Evolutionary conservation across 2,888 invertebrate species (phyloP).

Genomic region (Spilarctia lutea): DNA sequence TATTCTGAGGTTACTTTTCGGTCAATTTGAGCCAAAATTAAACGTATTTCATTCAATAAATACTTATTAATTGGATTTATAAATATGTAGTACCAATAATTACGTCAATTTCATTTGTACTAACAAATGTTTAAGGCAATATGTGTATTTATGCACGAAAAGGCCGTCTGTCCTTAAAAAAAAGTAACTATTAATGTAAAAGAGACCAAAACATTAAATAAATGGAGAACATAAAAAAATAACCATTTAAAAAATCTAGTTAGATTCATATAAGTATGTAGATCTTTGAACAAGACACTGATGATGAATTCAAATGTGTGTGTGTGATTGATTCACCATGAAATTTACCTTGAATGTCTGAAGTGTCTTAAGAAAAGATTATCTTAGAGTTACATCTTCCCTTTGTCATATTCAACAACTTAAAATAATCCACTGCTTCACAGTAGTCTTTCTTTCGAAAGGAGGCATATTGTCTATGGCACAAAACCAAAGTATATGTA

Average conservation of each 20-base stretch:
- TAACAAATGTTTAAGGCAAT: not conserved
- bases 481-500: too few relatives aligned
- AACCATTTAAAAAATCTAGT: not conserved
- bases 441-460: too few relatives aligned
- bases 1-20: not conserved
- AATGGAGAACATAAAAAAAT: too few relatives aligned
- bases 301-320: conserved; percentile 10
- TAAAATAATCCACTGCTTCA: too few relatives aligned
- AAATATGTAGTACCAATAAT: not conserved
- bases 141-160: not conserved
- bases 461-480: too few relatives aligned
- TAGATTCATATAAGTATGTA: not conserved
- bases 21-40: not conserved
- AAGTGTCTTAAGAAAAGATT: not conserved
- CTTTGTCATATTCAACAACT: too few relatives aligned
- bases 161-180: not conserved
- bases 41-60: not conserved
- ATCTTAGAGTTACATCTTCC: too few relatives aligned
- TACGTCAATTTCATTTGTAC: too few relatives aligned
- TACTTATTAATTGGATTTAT: not conserved
- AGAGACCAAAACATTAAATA: too few relatives aligned
- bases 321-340: conserved; percentile 15
- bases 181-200: too few relatives aligned
- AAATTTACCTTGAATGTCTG: conserved; percentile 30
- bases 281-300: not conserved